Percentiles rank a stretch among this genome's conserved stretches.
Evolutionary conservation across 2,797 vertebrate genomes (phyloP).

Genomic region (Acomys russatus): DNA sequence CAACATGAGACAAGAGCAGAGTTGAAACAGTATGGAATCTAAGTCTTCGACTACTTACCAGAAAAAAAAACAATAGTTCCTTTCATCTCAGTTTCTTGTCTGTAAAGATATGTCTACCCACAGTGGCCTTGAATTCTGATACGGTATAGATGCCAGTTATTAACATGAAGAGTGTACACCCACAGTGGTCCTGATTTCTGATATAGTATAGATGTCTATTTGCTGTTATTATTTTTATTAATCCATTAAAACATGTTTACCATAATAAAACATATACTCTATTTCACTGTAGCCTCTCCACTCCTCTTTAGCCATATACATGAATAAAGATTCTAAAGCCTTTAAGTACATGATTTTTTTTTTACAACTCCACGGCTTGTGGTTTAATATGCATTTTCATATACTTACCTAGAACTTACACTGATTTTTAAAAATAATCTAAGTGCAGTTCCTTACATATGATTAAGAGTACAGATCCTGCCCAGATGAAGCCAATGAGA

Average conservation of each 20-base stretch:
- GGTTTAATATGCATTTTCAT: not conserved
- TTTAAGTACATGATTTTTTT: not conserved
- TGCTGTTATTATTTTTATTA: not conserved
- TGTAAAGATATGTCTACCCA: not conserved
- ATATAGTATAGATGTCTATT: not conserved
- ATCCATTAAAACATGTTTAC: not conserved
- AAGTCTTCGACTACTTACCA: not conserved
- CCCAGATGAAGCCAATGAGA: not conserved
- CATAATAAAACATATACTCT: not conserved
- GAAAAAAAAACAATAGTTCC: not conserved
- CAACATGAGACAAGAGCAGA: fast-evolving
- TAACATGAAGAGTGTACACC: not conserved
- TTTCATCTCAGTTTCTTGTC: not conserved
- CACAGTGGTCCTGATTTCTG: not conserved
- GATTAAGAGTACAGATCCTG: not conserved
- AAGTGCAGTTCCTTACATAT: not conserved
- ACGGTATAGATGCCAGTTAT: not conserved
- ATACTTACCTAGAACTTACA: not conserved
- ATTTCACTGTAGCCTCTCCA: not conserved
- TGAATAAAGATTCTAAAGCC: not conserved
- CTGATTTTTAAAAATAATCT: not conserved
- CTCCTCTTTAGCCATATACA: not conserved
- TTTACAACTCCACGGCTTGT: not conserved
- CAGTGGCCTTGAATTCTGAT: not conserved
- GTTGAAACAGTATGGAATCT: not conserved